Conservation (phyloP, 2,888 invertebrate genomes). For the Epinotia nisella region DNA sequence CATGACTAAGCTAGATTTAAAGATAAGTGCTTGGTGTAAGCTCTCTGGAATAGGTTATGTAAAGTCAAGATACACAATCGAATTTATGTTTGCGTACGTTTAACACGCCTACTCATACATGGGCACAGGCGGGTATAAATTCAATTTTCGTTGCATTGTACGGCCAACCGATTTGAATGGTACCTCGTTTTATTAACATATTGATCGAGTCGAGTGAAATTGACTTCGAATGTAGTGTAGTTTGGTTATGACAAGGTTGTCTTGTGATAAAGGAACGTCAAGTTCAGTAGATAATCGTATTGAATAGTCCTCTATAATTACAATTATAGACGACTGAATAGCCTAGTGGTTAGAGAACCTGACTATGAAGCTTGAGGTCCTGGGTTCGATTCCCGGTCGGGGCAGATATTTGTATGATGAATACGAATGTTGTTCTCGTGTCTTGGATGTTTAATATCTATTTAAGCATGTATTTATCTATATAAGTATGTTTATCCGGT, state of each 20-base stretch:
- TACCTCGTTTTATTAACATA: slow-evolving; percentile 21
- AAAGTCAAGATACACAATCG: slow-evolving; percentile 32
- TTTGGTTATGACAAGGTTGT: slow-evolving; percentile 1
- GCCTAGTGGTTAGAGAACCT: too few relatives aligned
- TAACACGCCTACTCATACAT: slow-evolving; percentile 6
- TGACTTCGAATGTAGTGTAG: slow-evolving; percentile 19
- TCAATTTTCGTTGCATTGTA: slow-evolving; percentile 27
- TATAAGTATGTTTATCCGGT: too few relatives aligned
- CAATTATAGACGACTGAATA: too few relatives aligned
- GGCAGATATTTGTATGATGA: too few relatives aligned
- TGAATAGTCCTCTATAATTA: too few relatives aligned
- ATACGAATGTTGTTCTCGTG: too few relatives aligned
- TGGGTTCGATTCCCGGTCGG: too few relatives aligned
- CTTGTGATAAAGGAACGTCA: background rate
- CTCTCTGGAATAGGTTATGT: slow-evolving; percentile 8
- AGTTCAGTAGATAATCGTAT: background rate
- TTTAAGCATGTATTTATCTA: too few relatives aligned
- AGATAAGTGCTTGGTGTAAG: background rate
- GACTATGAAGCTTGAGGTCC: too few relatives aligned
- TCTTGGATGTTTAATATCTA: too few relatives aligned
- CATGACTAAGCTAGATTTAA: background rate
- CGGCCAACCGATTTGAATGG: background rate
- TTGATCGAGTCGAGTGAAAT: slow-evolving; percentile 18
- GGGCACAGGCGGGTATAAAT: background rate
- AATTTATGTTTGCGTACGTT: slow-evolving; percentile 25